A percentile compares a stretch with the other conserved stretches of the same genome.
These are phyloP conservation scores for Hydra vulgaris DNA, from an alignment of 30 jellyfish, hydroid and myxozoan genomes.

Conservation along the genomic window DNA sequence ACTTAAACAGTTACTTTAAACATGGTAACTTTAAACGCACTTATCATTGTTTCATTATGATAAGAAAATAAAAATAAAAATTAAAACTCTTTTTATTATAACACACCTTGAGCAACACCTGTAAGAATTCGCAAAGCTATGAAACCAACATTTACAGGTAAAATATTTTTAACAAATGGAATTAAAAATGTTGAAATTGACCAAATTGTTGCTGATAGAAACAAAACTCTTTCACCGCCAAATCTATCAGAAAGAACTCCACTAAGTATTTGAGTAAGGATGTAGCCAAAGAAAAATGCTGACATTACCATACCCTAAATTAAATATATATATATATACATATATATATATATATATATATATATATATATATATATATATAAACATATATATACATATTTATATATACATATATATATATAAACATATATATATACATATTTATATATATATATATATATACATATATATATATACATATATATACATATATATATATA, in stretches of 20 bases:
- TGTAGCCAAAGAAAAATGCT: conserved; percentile 88
- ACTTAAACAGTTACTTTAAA: too few species aligned
- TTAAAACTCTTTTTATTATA: too few species aligned
- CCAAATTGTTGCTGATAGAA: conserved; percentile 57
- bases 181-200: conserved; percentile 43
- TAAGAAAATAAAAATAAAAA: too few species aligned
- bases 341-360: background rate
- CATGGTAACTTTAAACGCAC: too few species aligned
- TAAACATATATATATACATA: too few species aligned
- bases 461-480: too few species aligned
- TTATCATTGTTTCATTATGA: too few species aligned
- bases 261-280: conserved; percentile 78
- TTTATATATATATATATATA: too few species aligned
- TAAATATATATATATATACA: background rate
- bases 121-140: conserved; percentile 62
- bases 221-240: conserved; percentile 79
- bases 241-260: conserved; percentile 82
- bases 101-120: conserved; percentile 97
- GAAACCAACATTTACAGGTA: conserved; percentile 58
- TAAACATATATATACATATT: too few species aligned
- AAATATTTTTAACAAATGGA: conserved; percentile 44
- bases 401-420: too few species aligned
- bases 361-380: too few species aligned
- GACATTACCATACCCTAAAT: conserved; percentile 77
- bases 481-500: too few species aligned